Conservation (phyloP, 2,888 invertebrate genomes). For the Phoronis australis region DNA sequence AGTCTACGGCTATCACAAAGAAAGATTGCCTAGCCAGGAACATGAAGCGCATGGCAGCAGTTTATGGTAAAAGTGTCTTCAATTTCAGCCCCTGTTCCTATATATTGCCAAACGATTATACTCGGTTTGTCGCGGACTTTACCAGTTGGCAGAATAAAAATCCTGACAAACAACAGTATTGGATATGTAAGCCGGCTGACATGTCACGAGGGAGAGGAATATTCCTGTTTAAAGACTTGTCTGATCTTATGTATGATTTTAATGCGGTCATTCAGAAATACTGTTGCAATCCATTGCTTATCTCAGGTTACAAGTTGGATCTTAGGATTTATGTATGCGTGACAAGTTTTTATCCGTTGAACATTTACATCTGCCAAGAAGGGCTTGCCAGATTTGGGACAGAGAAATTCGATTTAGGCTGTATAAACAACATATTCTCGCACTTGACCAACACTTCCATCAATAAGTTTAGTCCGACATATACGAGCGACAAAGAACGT, state of each 20-base stretch:
- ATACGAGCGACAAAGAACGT: conserved; percentile 74
- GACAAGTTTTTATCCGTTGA: conserved; percentile 42
- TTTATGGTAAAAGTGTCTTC: conserved; percentile 65
- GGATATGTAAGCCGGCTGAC: conserved; percentile 85
- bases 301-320: conserved; percentile 49
- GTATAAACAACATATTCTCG: conserved; percentile 37
- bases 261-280: conserved; percentile 72
- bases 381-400: conserved; percentile 64
- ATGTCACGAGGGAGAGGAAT: conserved; percentile 81
- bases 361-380: conserved; percentile 41
- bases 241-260: conserved; percentile 63
- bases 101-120: conserved; percentile 77
- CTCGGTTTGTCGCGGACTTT: conserved; percentile 75
- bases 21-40: conserved; percentile 76
- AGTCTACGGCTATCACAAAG: conserved; percentile 69
- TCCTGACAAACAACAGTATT: conserved; percentile 52
- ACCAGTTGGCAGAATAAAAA: conserved; percentile 25
- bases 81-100: conserved; percentile 81
- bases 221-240: conserved; percentile 66
- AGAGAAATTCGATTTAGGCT: conserved; percentile 67
- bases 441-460: conserved; percentile 50
- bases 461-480: conserved; percentile 60
- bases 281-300: conserved; percentile 42
- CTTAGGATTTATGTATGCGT: conserved; percentile 45
- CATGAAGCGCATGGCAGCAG: conserved; percentile 70